Conservation (phyloP, 2,888 invertebrate species). For the Cephus rjabovi region DNA sequence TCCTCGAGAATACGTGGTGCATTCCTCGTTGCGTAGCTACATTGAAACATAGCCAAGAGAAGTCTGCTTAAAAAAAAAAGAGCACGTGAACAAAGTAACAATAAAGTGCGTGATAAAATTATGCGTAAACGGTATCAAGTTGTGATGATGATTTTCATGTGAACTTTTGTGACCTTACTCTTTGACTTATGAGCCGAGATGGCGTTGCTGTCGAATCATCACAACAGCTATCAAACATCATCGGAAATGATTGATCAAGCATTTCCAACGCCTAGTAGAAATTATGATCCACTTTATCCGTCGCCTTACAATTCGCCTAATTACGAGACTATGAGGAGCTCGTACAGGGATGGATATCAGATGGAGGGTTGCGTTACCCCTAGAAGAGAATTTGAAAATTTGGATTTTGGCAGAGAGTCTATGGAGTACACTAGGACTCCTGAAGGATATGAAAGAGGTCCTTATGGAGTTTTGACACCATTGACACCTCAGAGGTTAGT, state of each 20-base stretch:
- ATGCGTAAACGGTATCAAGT: background rate
- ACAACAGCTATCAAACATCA: constrained; percentile 47
- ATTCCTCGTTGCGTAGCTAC: background rate
- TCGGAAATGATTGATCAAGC: constrained; percentile 47
- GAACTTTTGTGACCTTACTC: background rate
- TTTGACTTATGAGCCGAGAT: constrained; percentile 31
- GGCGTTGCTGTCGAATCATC: constrained; percentile 58
- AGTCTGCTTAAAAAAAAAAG: background rate
- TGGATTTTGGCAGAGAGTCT: constrained; percentile 12
- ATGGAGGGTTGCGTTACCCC: constrained; percentile 47
- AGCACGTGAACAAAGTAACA: background rate
- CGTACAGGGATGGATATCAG: constrained; percentile 45
- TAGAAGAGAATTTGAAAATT: constrained; percentile 35
- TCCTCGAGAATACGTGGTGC: background rate
- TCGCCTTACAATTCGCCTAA: constrained; percentile 57
- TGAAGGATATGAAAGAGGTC: constrained; percentile 52
- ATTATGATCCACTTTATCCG: constrained; percentile 51
- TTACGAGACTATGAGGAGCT: constrained; percentile 43
- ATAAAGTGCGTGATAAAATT: background rate
- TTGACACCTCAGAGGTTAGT: constrained; percentile 57
- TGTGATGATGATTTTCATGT: background rate
- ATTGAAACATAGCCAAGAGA: background rate
- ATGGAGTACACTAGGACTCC: constrained; percentile 49
- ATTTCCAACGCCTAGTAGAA: constrained; percentile 38
- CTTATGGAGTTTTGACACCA: constrained; percentile 54